Evolutionary conservation across 2,113 vertebrate species (phyloP).

Genomic region (Saguinus midas): DNA sequence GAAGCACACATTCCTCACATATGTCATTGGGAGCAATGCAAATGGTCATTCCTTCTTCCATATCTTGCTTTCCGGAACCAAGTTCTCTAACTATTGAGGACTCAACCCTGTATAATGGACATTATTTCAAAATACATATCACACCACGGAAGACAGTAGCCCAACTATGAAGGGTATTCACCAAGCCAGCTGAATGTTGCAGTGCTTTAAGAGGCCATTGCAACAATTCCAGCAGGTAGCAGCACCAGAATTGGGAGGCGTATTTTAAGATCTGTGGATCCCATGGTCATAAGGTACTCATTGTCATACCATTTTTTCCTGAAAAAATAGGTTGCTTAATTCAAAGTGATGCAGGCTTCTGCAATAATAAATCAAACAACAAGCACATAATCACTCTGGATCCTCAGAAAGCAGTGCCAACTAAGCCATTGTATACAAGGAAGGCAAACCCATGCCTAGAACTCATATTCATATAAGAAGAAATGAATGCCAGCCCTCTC

Average conservation of each 20-base stretch:
- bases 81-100: not conserved
- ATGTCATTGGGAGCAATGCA: not conserved
- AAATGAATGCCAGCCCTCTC: not conserved
- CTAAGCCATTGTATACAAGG: not conserved
- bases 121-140: not conserved
- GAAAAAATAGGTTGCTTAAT: not conserved
- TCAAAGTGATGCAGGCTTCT: not conserved
- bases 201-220: not conserved
- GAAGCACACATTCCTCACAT: not conserved
- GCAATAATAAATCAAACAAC: not conserved
- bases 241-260: not conserved
- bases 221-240: not conserved
- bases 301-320: not conserved
- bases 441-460: not conserved
- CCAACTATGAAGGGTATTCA: not conserved
- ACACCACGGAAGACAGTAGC: not conserved
- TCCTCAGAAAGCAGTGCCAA: not conserved
- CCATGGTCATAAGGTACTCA: not conserved
- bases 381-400: not conserved
- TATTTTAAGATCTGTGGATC: constrained; percentile 16
- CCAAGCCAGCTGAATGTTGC: not conserved
- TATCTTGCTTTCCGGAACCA: not conserved
- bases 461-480: not conserved
- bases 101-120: not conserved
- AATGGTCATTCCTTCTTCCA: not conserved